These are phyloP conservation scores for Stenopsyche tienmushanensis DNA, from an alignment of 1,140 invertebrate species.

Conservation along the genomic window DNA sequence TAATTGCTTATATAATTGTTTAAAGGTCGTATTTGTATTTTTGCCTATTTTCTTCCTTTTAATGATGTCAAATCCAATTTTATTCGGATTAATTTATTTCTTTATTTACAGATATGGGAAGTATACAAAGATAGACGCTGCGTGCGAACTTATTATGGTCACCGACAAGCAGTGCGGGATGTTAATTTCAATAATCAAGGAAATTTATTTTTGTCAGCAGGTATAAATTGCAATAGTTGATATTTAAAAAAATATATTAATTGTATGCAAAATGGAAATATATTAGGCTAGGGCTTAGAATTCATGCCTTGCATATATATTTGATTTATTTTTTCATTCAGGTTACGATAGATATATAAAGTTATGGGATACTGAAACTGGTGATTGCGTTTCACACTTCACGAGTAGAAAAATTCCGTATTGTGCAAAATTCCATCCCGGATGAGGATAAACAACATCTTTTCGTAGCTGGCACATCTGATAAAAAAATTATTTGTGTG, in stretches of 20 bases:
- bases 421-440: conserved; percentile 97
- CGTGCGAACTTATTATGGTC: conserved; percentile 94
- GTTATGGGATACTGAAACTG: conserved; percentile 99
- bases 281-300: too few species aligned
- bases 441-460: conserved; percentile 96
- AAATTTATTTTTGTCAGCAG: conserved; percentile 90
- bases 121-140: conserved; percentile 94
- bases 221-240: conserved; percentile 45
- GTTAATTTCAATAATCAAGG: conserved; percentile 95
- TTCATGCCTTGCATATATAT: too few species aligned
- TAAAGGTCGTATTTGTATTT: too few species aligned
- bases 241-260: too few species aligned
- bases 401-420: conserved; percentile 95
- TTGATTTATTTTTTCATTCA: conserved; percentile 45
- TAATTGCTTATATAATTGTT: too few species aligned
- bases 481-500: conserved; percentile 99
- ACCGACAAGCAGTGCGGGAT: conserved; percentile 95
- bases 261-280: too few species aligned
- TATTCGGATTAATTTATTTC: conserved; percentile 19
- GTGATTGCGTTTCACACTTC: conserved; percentile 87
- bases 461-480: conserved; percentile 97
- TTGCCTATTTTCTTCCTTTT: too few species aligned
- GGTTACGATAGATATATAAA: conserved; percentile 92
- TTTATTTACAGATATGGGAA: conserved; percentile 84
- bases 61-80: too few species aligned